Evolutionary conservation across 1,140 invertebrate genomes (phyloP), one percentile per base, ranked within the genome.

Genomic region (Rhopalosiphum maidis): DNA sequence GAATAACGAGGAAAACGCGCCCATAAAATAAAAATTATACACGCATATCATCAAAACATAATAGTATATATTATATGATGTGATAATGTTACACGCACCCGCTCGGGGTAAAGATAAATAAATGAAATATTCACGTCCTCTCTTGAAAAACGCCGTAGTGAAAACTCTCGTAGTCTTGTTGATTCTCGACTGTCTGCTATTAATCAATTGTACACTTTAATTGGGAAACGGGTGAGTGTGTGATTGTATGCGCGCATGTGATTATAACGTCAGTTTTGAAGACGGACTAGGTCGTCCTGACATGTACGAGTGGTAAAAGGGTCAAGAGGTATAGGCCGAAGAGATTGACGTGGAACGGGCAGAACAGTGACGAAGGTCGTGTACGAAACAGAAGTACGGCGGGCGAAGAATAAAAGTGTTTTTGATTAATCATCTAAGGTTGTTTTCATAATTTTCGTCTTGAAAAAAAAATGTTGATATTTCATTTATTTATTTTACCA

Each of bases 351-450:
- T 90, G 51, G 54, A 90, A 90, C 88, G 23, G 48, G 48, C 87
- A 41, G 35, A 30, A 30, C 37, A 60, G 88, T 90, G 88, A 90
- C 88, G 88, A 90, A 60, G 88, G 88, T 60, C 22, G 30, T 88
- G 43, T n/a, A 46, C 46, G 54, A 37, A 60, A 60, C 88, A 60
- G 88, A 90, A 90, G 51, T 88, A 48, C 37, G 85, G 85, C 35
- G 22, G 30, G 48, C 23, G 4, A 55, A 30, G 54, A 30, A 89
- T 54, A 37, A 89, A 89, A 54, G 41, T 43, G 54, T 90, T 90
- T 90, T 90, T 90, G 88, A 90, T 90, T 90, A 90, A 90, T 90
- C 88, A 90, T 90, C 88, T 90, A 90, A 90, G 88, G 88, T 55
- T 90, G 88, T 90, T 90, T 90, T 90, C 88, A 60, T 90, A 60